Evolutionary conservation across 1,140 invertebrate species (phyloP).

Genomic region (Hypsibius dujardini): DNA sequence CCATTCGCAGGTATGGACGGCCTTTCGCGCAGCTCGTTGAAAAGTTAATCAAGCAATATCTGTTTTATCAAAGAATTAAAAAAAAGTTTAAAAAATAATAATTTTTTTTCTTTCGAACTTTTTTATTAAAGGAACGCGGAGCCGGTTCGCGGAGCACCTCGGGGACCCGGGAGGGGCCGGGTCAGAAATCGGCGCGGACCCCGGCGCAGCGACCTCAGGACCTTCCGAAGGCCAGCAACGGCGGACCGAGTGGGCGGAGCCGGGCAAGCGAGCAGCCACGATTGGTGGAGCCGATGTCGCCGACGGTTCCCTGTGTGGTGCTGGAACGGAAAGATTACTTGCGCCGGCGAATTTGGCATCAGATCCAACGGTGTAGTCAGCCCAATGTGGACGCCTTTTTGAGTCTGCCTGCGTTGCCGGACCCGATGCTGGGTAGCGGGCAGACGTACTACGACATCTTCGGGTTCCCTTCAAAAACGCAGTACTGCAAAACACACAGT

Average conservation of each 20-base stretch:
- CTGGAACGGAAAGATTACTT: slow-evolving; percentile 12
- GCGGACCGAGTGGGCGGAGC: neutral
- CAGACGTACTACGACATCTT: slow-evolving; percentile 12
- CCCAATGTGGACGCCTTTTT: slow-evolving; percentile 14
- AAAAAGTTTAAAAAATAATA: too few relatives aligned
- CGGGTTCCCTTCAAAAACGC: neutral
- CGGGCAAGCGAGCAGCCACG: neutral
- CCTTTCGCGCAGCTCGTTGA: neutral
- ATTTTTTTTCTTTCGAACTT: too few relatives aligned
- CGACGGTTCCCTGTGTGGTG: neutral
- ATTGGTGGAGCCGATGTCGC: neutral
- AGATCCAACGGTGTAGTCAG: neutral
- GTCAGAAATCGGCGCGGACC: too few relatives aligned
- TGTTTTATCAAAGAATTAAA: too few relatives aligned
- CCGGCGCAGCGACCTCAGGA: neutral
- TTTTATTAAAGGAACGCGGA: too few relatives aligned
- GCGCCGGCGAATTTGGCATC: neutral
- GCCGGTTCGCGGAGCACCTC: too few relatives aligned
- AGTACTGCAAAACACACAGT: slow-evolving; percentile 6
- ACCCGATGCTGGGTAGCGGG: slow-evolving; percentile 1
- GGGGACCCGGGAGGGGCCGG: too few relatives aligned
- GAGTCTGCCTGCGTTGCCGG: slow-evolving; percentile 9
- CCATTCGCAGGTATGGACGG: neutral
- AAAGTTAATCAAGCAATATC: neutral
- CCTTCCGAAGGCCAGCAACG: neutral